These are phyloP conservation scores for Papilio demoleus DNA, from an alignment of 2,888 invertebrate species.

Conservation along the genomic window DNA sequence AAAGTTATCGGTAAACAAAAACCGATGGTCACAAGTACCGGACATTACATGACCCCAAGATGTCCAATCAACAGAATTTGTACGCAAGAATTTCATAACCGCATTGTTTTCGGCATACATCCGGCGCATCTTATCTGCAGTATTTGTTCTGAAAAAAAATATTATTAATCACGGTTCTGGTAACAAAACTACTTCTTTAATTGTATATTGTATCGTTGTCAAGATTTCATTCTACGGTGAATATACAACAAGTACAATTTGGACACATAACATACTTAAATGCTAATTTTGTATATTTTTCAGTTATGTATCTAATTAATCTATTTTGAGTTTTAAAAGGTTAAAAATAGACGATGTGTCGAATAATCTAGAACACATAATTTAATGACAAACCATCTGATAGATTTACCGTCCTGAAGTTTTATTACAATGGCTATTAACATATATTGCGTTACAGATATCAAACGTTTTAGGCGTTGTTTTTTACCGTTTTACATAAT, in stretches of 20 bases:
- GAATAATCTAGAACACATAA: constrained; percentile 69
- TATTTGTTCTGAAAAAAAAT: background rate
- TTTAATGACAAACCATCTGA: constrained; percentile 65
- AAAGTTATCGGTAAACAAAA: constrained; percentile 42
- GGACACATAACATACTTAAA: too few relatives aligned
- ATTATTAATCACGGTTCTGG: background rate
- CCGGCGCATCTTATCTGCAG: too few relatives aligned
- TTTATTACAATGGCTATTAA: constrained; percentile 76
- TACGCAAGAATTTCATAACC: constrained; percentile 1
- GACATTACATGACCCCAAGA: constrained; percentile 17
- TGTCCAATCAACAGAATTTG: constrained; percentile 14
- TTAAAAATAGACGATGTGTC: constrained; percentile 43
- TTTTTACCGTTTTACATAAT: constrained; percentile 81
- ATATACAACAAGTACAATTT: too few relatives aligned
- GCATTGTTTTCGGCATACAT: constrained; percentile 9
- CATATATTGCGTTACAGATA: constrained; percentile 79
- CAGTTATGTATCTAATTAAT: too few relatives aligned
- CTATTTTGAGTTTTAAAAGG: too few relatives aligned
- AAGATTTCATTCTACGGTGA: too few relatives aligned
- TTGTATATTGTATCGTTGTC: too few relatives aligned
- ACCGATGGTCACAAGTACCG: constrained; percentile 33
- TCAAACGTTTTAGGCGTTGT: constrained; percentile 72
- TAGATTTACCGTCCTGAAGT: constrained; percentile 70
- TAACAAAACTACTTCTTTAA: too few relatives aligned
- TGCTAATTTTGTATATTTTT: too few relatives aligned